A percentile compares a stretch with the other conserved stretches of the same genome.
Evolutionary conservation across 2,797 vertebrate genomes (phyloP).

Genomic region (Margarornis squamiger): DNA sequence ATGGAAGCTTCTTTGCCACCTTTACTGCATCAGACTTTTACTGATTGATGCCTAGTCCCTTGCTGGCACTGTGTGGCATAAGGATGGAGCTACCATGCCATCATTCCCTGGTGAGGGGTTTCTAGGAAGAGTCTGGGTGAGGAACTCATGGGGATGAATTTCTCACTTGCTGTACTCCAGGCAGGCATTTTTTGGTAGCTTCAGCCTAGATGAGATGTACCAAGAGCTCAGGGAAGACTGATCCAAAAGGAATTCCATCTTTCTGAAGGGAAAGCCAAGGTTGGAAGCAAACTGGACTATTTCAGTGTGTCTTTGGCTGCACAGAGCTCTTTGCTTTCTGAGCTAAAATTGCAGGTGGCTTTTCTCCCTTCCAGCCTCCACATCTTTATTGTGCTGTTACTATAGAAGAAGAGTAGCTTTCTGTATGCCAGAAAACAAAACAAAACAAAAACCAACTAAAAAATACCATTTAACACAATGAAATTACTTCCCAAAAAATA

Average conservation of each 20-base stretch:
- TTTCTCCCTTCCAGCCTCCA: constrained; percentile 29
- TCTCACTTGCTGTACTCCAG: not conserved
- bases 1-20: not conserved
- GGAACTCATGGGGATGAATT: not conserved
- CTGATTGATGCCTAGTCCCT: not conserved
- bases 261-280: not conserved
- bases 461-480: constrained; percentile 23
- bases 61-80: not conserved
- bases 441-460: not conserved
- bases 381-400: not conserved
- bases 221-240: not conserved
- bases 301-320: not conserved
- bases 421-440: constrained; percentile 7
- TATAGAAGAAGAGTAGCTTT: not conserved
- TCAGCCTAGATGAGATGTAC: not conserved
- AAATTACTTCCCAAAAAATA: constrained; percentile 41
- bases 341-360: constrained; percentile 45
- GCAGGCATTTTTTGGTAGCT: not conserved
- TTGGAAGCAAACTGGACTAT: not conserved
- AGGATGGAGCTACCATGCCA: not conserved
- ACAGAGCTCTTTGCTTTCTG: not conserved
- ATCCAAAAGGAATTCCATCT: not conserved
- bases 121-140: not conserved
- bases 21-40: not conserved
- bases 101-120: not conserved